Evolutionary conservation across 53 echinoderm and acorn worm genomes (phyloP), one percentile per base, ranked within the genome.

Genomic region (Temnopleurus reevesii): DNA sequence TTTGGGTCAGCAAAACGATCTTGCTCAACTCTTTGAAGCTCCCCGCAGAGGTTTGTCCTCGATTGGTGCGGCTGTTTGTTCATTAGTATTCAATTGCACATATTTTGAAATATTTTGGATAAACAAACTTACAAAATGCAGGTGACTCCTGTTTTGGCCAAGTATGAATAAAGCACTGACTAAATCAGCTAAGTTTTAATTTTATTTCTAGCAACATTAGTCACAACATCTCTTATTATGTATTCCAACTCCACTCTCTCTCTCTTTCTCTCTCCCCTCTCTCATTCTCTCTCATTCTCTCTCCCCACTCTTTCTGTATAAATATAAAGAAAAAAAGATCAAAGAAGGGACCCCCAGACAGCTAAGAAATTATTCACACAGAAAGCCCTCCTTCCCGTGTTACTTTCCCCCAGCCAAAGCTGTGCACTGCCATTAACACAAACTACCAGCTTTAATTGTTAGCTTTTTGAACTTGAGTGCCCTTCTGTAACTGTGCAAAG

Each of bases 381-480:
- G 31, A 58, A 61, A 59, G 59, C 26, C 59, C 59, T 55, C 64
- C 34, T 15, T 38, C n/a, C n/a, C 12, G 19, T 66, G 21, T 38
- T 41, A 38, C 66, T 66, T 66, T 66, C 15, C 41, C n/a, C n/a
- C 7, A 36, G 19, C 66, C 41, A 66, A n/a, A 38, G 66, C 66
- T 26, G 41, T 66, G 19, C 41, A 35, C 41, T 66, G 35, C 36
- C n/a, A n/a, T 58, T 34, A 66, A 66, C 66, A 36, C 66, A 66
- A 66, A 66, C 66, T 66, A 38, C 41, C 21, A 66, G 41, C 66
- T 66, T n/a, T 36, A 51, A 82, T 55, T 82, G 82, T 55, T 55
- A 35, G 82, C 82, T 82, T 82, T 79, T 82, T 82, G 82, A 82
- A 82, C 82, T 82, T 82, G 82, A 53, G 55, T 82, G 82, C 55